A percentile compares a stretch with the other conserved stretches of the same genome.
Conservation (phyloP, 2,888 invertebrate species). For the Dendrolimus houi region DNA sequence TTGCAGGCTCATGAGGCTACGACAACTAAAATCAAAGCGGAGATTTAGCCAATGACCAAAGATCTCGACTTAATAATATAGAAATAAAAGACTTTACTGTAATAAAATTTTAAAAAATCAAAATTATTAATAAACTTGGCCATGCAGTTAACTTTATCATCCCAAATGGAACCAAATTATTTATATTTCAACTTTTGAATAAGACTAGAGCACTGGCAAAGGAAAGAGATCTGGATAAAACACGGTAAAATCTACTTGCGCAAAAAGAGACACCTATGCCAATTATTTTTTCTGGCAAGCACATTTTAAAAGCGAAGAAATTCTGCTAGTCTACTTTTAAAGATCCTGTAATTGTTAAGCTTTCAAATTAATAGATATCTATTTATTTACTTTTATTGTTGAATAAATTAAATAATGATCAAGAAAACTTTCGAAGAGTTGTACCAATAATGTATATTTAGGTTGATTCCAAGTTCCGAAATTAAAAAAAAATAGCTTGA, state of each 20-base stretch:
- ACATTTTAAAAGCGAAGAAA: too few relatives aligned
- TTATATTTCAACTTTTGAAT: constrained; percentile 1
- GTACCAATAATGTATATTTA: too few relatives aligned
- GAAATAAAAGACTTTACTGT: not conserved
- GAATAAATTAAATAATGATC: too few relatives aligned
- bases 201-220: constrained; percentile 3
- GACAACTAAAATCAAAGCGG: not conserved
- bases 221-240: constrained; percentile 8
- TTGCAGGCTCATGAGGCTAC: not conserved
- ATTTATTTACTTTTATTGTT: too few relatives aligned
- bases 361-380: too few relatives aligned
- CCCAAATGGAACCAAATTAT: not conserved
- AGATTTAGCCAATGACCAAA: not conserved
- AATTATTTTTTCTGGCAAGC: too few relatives aligned
- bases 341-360: too few relatives aligned
- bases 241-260: constrained; percentile 8
- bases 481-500: too few relatives aligned
- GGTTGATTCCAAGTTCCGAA: too few relatives aligned
- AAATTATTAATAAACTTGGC: not conserved
- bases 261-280: constrained; percentile 10
- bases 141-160: not conserved
- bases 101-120: not conserved
- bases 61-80: not conserved
- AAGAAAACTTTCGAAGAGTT: too few relatives aligned
- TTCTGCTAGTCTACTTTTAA: too few relatives aligned